Base-by-base conservation (phyloP, 2,113 vertebrate genomes). In the Melanerpes aurifrons region DNA sequence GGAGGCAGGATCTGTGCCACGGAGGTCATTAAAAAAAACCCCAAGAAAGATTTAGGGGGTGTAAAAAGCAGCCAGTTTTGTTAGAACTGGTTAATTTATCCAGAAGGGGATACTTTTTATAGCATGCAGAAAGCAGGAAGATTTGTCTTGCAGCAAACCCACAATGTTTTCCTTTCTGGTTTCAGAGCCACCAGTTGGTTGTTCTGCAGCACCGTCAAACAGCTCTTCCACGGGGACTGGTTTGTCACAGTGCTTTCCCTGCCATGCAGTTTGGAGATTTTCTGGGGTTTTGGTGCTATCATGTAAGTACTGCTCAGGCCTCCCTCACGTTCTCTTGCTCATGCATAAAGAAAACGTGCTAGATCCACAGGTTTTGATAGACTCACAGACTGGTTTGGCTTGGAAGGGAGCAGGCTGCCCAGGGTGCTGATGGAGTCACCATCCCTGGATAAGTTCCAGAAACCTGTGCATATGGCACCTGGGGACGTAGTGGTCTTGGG, bases 101-200 rank as follows among this genome's bases (percentile, higher is more conserved):
- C 85, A 95, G 67, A 93, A 83, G n/a, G 77, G 62, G 53, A 85
- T 85, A 90, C 25, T 45, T 96, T 94, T 90, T 89, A 95, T 66
- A 79, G 62, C 53, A 66, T 72, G 18, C 63, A 87, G 81, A 93
- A 92, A 94, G 47, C 66, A 93, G 35, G 61, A 94, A 74, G 90
- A 90, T 94, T 96, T 95, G 75, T 89, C 79, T 95, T 86, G 73
- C 92, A 91, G 72, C 17, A 89, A 92, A 92, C 53, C 59, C 32
- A 74, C 45, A 82, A 17, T 53, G 58, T 86, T 96, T 96, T 88
- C 61, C 72, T 90, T 95, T 92, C 87, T 92, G n/a, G 31, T 93
- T 96, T 90, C 89, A 89, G 48, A 87, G 58, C n/a, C 83, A 24
- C 45, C 3, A 25, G 87, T 90, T 80, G 29, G 37, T 64, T 91